These are phyloP conservation scores for Morone chrysops DNA, from an alignment of 2,113 vertebrate genomes.

Conservation along the genomic window DNA sequence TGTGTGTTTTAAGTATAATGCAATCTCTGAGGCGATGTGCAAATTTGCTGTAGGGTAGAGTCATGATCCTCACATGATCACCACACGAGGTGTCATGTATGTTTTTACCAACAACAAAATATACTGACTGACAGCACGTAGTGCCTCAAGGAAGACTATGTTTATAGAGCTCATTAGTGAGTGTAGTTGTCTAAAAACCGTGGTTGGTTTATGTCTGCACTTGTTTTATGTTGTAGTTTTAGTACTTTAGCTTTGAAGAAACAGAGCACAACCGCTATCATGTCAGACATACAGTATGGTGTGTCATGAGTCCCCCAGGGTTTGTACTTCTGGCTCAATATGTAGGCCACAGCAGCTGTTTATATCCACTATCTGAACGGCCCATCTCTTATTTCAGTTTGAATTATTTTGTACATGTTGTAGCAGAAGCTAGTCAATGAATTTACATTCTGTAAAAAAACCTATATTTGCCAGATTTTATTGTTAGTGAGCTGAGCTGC, in stretches of 20 bases:
- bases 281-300: background rate
- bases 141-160: background rate
- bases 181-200: no score
- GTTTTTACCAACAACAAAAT: slow-evolving; percentile 27
- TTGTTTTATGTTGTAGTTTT: background rate
- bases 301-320: background rate
- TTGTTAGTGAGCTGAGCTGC: background rate
- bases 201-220: background rate
- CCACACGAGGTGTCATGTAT: background rate
- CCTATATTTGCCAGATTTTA: background rate
- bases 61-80: slow-evolving; percentile 1
- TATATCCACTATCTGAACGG: background rate
- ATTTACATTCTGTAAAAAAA: background rate
- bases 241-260: background rate
- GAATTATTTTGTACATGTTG: background rate
- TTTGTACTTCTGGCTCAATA: background rate
- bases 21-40: background rate
- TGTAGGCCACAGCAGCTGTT: slow-evolving; percentile 2
- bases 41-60: background rate
- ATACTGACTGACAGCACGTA: background rate
- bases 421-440: background rate
- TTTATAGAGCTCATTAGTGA: background rate
- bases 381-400: background rate
- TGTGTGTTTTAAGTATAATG: background rate
- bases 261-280: background rate